These are phyloP conservation scores for Psephotus haematonotus DNA, from an alignment of 2,113 vertebrate species.

Conservation along the genomic window DNA sequence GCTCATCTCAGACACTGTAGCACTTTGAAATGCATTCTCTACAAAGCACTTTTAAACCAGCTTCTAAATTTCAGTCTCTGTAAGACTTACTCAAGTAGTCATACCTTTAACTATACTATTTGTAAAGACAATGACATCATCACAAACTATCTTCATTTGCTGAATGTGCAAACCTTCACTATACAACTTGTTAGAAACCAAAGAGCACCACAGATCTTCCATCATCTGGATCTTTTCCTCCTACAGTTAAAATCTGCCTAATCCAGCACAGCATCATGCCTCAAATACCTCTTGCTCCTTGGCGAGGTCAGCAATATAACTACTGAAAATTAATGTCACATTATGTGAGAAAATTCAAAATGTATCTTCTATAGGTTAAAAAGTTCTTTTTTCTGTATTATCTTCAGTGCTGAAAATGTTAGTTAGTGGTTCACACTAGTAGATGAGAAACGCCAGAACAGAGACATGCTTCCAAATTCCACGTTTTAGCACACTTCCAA, in stretches of 20 bases:
- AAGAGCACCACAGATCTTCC: neutral
- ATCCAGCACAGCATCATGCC: slow-evolving; percentile 39
- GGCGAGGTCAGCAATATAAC: neutral
- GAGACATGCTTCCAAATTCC: neutral
- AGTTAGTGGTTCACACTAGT: neutral
- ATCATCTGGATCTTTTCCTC: neutral
- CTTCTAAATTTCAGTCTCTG: neutral
- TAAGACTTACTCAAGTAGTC: neutral
- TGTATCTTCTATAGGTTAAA: neutral
- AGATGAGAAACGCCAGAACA: neutral
- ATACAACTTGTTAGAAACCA: neutral
- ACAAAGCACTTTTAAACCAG: neutral
- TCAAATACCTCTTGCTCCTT: neutral
- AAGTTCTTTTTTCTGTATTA: neutral
- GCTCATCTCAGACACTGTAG: neutral
- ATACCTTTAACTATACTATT: neutral
- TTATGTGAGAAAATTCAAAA: neutral
- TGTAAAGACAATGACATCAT: neutral
- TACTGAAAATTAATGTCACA: neutral
- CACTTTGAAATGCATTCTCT: neutral
- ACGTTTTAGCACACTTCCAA: neutral
- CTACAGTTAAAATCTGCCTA: slow-evolving; percentile 11
- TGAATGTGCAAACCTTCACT: neutral
- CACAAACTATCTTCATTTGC: neutral
- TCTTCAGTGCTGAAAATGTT: neutral